Conservation (phyloP, 92 coral and sea anemone species). For the Phenganax stokvisi region DNA sequence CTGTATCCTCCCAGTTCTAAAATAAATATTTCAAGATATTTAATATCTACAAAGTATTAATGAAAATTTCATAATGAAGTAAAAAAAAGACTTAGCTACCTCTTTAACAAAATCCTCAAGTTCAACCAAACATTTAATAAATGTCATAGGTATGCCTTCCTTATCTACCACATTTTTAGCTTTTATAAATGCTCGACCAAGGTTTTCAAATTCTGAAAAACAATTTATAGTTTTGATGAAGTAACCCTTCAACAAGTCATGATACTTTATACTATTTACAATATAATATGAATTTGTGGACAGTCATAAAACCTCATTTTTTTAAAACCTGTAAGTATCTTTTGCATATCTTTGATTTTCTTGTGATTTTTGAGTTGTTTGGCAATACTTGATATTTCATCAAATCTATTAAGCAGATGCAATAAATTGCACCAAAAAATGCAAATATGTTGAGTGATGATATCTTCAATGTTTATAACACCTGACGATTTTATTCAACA, state of each 20-base stretch:
- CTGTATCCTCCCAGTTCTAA: conserved; percentile 97
- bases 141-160: conserved; percentile 91
- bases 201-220: conserved; percentile 81
- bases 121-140: conserved; percentile 67
- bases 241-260: neutral
- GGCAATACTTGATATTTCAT: conserved; percentile 71
- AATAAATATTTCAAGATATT: neutral
- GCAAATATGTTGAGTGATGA: neutral
- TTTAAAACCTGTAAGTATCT: conserved; percentile 70
- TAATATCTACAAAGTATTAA: neutral
- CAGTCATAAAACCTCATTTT: neutral
- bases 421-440: neutral
- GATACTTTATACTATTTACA: neutral
- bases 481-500: neutral
- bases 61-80: neutral
- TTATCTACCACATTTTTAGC: conserved; percentile 85
- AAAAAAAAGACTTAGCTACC: conserved; percentile 44
- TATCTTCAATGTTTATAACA: neutral
- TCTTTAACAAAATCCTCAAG: conserved; percentile 93
- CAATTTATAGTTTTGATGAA: neutral
- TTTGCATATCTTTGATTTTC: conserved; percentile 92
- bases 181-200: conserved; percentile 83
- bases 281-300: neutral
- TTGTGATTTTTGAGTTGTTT: conserved; percentile 90
- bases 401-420: conserved; percentile 52